Conservation (phyloP, 2,888 invertebrate genomes). For the Leptinotarsa peninsularis region DNA sequence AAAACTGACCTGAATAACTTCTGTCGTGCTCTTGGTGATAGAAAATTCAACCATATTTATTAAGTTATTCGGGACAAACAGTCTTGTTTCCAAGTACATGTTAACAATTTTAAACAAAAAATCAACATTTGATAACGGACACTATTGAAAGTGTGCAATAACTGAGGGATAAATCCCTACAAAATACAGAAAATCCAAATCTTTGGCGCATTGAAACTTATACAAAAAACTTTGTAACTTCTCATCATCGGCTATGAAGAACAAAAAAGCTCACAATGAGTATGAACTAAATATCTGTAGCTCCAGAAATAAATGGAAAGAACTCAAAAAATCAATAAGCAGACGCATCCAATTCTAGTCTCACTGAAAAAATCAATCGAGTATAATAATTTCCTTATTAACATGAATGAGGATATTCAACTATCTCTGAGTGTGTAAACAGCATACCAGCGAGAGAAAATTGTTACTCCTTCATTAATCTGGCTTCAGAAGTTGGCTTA, state of each 20-base stretch:
- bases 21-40: not conserved
- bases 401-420: too few species aligned
- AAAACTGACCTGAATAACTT: not conserved
- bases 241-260: not conserved
- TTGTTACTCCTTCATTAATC: too few species aligned
- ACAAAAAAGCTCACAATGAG: not conserved
- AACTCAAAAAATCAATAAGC: not conserved
- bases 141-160: not conserved
- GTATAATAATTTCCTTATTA: too few species aligned
- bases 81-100: not conserved
- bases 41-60: not conserved
- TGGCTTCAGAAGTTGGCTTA: too few species aligned
- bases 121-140: constrained; percentile 9
- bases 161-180: not conserved
- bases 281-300: not conserved
- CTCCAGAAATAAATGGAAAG: not conserved
- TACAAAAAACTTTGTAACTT: too few species aligned
- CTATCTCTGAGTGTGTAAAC: too few species aligned
- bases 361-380: too few species aligned
- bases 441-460: too few species aligned
- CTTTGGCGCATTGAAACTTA: not conserved
- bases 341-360: not conserved
- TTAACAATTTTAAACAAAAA: not conserved
- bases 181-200: constrained; percentile 8
- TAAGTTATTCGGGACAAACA: not conserved